Conservation (phyloP, 2,888 invertebrate species). For the Pogonocherus hispidulus region DNA sequence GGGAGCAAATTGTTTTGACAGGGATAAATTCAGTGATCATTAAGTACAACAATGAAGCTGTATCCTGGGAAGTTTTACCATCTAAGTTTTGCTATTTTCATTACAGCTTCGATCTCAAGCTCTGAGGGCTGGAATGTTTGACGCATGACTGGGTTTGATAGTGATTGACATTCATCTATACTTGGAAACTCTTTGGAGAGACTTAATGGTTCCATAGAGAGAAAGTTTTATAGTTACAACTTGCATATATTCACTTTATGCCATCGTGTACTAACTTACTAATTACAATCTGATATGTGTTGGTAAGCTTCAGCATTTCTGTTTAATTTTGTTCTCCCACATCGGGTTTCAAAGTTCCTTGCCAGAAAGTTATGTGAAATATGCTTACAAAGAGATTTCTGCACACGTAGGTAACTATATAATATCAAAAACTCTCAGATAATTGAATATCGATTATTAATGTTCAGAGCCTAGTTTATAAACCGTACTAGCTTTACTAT, state of each 20-base stretch:
- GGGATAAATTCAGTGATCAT: conserved; percentile 48
- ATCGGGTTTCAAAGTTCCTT: conserved; percentile 8
- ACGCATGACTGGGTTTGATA: conserved; percentile 39
- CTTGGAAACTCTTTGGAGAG: conserved; percentile 14
- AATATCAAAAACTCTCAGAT: too few relatives aligned
- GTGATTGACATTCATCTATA: conserved; percentile 37
- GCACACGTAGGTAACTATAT: neutral
- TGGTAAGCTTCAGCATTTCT: conserved; percentile 12
- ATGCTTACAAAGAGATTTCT: neutral
- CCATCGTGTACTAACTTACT: conserved; percentile 19
- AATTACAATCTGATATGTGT: conserved; percentile 23
- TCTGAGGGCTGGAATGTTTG: conserved; percentile 35
- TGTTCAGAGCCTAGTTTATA: too few relatives aligned
- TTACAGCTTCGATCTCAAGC: conserved; percentile 43
- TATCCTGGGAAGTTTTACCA: conserved; percentile 45
- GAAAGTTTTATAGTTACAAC: conserved; percentile 21
- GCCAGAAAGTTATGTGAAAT: neutral
- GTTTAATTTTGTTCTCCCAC: conserved; percentile 24
- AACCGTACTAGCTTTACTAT: too few relatives aligned
- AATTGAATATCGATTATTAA: too few relatives aligned
- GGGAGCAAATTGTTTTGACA: conserved; percentile 48
- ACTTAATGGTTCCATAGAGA: conserved; percentile 11
- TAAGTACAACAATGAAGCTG: conserved; percentile 48
- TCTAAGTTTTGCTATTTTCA: conserved; percentile 52
- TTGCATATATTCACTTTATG: conserved; percentile 27